These are phyloP conservation scores for Drosophila arizonae DNA, from an alignment of 1,140 invertebrate genomes.

Conservation along the genomic window DNA sequence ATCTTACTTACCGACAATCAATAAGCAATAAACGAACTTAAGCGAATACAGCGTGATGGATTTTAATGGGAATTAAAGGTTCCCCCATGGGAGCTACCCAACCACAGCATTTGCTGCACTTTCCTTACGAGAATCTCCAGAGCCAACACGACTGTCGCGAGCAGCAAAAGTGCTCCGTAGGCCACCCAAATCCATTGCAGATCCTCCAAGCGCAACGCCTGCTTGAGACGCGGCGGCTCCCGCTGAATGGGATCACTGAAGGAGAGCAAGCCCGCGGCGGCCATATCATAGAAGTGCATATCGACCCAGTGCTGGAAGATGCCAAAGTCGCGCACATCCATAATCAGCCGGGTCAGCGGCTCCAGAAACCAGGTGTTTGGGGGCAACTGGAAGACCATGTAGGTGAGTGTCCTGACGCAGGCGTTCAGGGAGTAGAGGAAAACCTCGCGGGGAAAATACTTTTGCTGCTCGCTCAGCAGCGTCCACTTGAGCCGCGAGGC, in stretches of 20 bases:
- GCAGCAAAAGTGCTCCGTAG: conserved; percentile 6
- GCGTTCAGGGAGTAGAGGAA: conserved; percentile 64
- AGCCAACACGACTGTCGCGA: conserved; percentile 5
- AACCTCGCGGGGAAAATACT: conserved; percentile 49
- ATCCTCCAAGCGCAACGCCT: conserved; percentile 21
- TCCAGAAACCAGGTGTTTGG: conserved; percentile 47
- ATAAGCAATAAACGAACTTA: conserved; percentile 36
- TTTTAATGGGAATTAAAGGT: not conserved
- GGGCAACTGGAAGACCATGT: conserved; percentile 47
- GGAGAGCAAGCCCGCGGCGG: conserved; percentile 41
- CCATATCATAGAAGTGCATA: conserved; percentile 66
- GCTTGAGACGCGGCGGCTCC: not conserved
- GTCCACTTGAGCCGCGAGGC: conserved; percentile 60
- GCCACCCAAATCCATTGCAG: conserved; percentile 37
- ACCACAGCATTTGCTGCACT: not conserved
- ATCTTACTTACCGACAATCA: conserved; percentile 21
- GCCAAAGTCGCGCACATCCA: conserved; percentile 54
- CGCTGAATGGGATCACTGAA: conserved; percentile 45
- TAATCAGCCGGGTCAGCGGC: conserved; percentile 48
- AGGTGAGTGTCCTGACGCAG: conserved; percentile 41
- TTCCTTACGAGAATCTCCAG: conserved; percentile 11
- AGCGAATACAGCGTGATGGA: not conserved
- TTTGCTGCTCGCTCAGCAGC: conserved; percentile 58
- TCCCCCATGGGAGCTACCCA: not conserved
- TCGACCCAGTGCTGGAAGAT: conserved; percentile 58